Base-by-base conservation (phyloP, 1,140 invertebrate species). In the Nebria ingens region DNA sequence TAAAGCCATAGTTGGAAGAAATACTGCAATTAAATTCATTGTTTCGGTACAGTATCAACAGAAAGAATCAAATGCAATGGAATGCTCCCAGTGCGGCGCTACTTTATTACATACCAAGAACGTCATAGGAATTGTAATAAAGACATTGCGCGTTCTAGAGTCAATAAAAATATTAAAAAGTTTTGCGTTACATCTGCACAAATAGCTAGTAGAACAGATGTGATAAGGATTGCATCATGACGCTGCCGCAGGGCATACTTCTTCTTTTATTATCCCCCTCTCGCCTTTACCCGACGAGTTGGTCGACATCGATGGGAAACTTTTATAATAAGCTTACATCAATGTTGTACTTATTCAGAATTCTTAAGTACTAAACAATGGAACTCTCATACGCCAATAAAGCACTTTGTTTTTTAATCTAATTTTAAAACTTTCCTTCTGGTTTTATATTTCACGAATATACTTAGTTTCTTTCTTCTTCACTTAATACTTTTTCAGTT, bases 151-250 rank as follows among this genome's bases (percentile, higher is more conserved):
- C 17, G 40, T 17, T 12, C 6, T 17, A 45, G 17, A 45, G 40
- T 45, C 40, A 45, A 45, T 45, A 45, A 45, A 45, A 45, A 45
- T 45, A 45, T 45, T 45, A 45, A 45, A 45, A 45, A 45, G 9
- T 45, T 45, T 45, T 17, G 9, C 40, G 40, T 45, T 45, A 6
- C 15, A 17, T 45, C 15, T 45, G 40, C 15, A 12, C 40, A 17
- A 17, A 17, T n/a, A 45, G 40, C 40, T 12, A 17, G n/a, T n/a
- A n/a, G 17, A 45, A 17, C 40, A 45, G 40, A 45, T 45, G 40
- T 17, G 40, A 45, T 45, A 45, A 45, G 17, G 40, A 45, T 45
- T 45, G 40, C 6, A 45, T 6, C 40, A 13, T 13, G 25, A 29
- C 25, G 40, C 40, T 34, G 6, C 40, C 40, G 40, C 40, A 4